Evolutionary conservation across 2,888 invertebrate genomes (phyloP), one percentile per base, ranked within the genome.

Genomic region (Villa cingulata): DNA sequence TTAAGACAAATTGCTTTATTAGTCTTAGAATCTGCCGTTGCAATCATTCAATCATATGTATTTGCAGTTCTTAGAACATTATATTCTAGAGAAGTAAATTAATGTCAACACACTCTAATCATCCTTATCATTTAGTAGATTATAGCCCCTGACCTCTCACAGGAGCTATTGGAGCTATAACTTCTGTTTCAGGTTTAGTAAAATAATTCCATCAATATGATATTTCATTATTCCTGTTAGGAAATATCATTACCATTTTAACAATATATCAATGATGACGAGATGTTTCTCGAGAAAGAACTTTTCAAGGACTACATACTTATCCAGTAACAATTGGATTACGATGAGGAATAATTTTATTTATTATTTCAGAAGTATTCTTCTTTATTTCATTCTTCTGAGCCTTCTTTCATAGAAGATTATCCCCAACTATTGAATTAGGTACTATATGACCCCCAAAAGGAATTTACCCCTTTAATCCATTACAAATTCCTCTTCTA

Each of bases 331-430:
- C 68, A 12, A 71, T 70, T 62, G 77, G 78, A 2, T 58, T 83
- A 63, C 76, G 76, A 50, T 76, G 76, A 73, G 81, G 81, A 56
- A 82, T 83, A 77, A 77, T 82, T 62, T 63, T 82, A 70, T 82
- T 83, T 74, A 81, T 82, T 77, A 63, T 76, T 7, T 82, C 81
- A 42, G 81, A 83, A 76, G 65, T 82, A 54, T 68, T 80, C 55
- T 78, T 74, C 61, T 77, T 78, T 59, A 60, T 74, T 45, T 71
- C 73, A n/a, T 77, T 78, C 62, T 78, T 78, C 62, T 77, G 74
- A 68, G 68, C 64, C 51, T 58, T 62, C 41, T 55, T 60, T 50
- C 55, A 65, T 53, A 54, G 59, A 17, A 74, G 72, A 1, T 51
- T 75, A 54, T 65, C 72, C 0, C 76, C 77, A 0, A 62, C 68